A percentile compares a stretch with the other conserved stretches of the same genome.
Evolutionary conservation across 2,888 invertebrate species (phyloP).

Genomic region (Bruchidius siliquastri): DNA sequence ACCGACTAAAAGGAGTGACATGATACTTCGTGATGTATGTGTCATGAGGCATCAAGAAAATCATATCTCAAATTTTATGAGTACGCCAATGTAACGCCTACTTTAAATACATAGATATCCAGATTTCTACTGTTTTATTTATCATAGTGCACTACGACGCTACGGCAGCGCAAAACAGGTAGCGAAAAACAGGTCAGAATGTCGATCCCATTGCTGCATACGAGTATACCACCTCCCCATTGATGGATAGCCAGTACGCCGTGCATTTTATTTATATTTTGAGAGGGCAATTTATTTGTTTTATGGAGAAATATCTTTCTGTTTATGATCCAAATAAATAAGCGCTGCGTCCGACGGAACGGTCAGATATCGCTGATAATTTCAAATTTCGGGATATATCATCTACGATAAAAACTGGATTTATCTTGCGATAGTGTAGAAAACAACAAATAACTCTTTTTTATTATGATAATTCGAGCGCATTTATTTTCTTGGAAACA

Average conservation of each 20-base stretch:
- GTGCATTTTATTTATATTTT: slow-evolving; percentile 21
- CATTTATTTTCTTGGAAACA: not conserved
- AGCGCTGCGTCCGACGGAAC: slow-evolving; percentile 11
- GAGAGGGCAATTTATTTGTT: slow-evolving; percentile 17
- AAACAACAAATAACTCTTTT: not conserved
- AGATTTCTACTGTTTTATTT: not conserved
- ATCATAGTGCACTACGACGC: not conserved
- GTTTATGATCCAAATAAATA: slow-evolving; percentile 20
- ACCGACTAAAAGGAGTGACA: no score
- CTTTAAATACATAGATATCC: not conserved
- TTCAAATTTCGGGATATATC: slow-evolving; percentile 19
- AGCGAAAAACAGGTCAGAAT: not conserved
- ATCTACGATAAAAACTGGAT: slow-evolving; percentile 6
- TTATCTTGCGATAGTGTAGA: not conserved
- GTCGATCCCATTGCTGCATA: not conserved
- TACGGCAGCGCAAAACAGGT: not conserved
- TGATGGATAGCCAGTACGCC: slow-evolving; percentile 15
- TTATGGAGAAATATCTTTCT: slow-evolving; percentile 21
- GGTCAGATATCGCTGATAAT: slow-evolving; percentile 19
- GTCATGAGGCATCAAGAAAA: no score
- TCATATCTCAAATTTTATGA: not conserved
- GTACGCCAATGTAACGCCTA: not conserved
- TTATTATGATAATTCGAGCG: not conserved
- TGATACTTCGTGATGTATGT: no score
- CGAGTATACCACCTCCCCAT: not conserved